These are phyloP conservation scores for Athalia cordata DNA, from an alignment of 2,888 invertebrate species.

Conservation along the genomic window DNA sequence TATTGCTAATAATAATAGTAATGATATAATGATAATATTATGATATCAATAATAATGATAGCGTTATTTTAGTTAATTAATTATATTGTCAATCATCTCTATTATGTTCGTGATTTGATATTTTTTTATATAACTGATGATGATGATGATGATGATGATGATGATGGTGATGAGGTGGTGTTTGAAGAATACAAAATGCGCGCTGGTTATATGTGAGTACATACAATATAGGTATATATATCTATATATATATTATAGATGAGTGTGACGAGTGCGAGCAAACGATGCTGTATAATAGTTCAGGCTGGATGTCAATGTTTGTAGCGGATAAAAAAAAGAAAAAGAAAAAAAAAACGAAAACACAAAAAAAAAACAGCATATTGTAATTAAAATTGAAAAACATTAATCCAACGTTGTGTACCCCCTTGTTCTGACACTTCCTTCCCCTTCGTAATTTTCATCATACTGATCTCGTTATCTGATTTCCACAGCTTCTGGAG, in stretches of 20 bases:
- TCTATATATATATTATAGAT: conserved; percentile 31
- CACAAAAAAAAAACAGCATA: conserved; percentile 67
- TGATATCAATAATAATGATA: conserved; percentile 69
- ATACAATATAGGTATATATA: conserved; percentile 5
- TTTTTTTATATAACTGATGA: conserved; percentile 47
- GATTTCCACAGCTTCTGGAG: neutral
- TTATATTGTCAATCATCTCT: conserved; percentile 62
- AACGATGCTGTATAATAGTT: conserved; percentile 71
- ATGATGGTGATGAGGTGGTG: conserved; percentile 40
- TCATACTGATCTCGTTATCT: conserved; percentile 13
- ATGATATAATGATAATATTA: conserved; percentile 68
- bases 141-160: conserved; percentile 48
- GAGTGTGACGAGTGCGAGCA: conserved; percentile 58
- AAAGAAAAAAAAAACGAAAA: conserved; percentile 57
- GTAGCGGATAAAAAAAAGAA: conserved; percentile 69
- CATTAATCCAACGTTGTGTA: conserved; percentile 58
- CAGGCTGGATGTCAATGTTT: conserved; percentile 73
- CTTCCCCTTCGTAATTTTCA: conserved; percentile 24
- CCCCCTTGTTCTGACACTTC: conserved; percentile 35
- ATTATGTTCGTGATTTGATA: conserved; percentile 55
- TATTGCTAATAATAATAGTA: conserved; percentile 66
- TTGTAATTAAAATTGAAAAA: conserved; percentile 72
- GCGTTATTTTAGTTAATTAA: conserved; percentile 68
- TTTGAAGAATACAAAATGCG: conserved; percentile 23
- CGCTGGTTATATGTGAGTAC: too few relatives aligned